phyloP scores from a whole-genome alignment of 2,888 invertebrate species.

The Cephus sareptanus region DNA sequence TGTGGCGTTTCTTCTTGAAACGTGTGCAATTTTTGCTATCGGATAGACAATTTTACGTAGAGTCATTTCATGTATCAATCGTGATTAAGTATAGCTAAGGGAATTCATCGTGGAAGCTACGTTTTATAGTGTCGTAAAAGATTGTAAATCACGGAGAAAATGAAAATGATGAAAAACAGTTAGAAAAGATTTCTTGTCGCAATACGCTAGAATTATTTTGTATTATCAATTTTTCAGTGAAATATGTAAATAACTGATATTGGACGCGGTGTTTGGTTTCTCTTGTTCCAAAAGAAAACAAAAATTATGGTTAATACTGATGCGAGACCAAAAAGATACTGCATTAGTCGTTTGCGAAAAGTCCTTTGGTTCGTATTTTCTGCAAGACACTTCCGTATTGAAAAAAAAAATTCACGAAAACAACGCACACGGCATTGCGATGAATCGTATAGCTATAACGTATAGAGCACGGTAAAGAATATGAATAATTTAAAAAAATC shows the following conservation, averaged over 20 bases:
- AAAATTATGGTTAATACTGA: slow-evolving; percentile 33
- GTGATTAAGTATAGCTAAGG: slow-evolving; percentile 48
- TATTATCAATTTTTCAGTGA: neutral
- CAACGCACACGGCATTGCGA: slow-evolving; percentile 51
- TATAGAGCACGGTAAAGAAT: neutral
- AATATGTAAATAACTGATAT: neutral
- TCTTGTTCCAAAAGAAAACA: neutral
- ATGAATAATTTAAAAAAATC: neutral
- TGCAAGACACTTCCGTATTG: neutral
- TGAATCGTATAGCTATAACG: slow-evolving; percentile 53
- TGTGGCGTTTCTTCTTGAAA: neutral
- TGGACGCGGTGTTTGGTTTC: neutral
- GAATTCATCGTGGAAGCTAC: slow-evolving; percentile 62
- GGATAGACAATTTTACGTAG: neutral
- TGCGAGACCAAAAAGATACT: slow-evolving; percentile 2
- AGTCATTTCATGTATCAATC: neutral
- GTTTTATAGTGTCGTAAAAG: slow-evolving; percentile 37
- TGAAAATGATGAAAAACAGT: neutral
- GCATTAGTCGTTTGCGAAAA: neutral
- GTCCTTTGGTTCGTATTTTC: neutral
- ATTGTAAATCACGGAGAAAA: neutral
- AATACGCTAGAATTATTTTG: neutral
- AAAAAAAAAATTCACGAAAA: slow-evolving; percentile 29
- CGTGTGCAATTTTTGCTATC: neutral
- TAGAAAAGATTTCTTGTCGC: neutral